Evolutionary conservation across 2,113 vertebrate genomes (phyloP).

Genomic region (Myxocyprinus asiaticus): DNA sequence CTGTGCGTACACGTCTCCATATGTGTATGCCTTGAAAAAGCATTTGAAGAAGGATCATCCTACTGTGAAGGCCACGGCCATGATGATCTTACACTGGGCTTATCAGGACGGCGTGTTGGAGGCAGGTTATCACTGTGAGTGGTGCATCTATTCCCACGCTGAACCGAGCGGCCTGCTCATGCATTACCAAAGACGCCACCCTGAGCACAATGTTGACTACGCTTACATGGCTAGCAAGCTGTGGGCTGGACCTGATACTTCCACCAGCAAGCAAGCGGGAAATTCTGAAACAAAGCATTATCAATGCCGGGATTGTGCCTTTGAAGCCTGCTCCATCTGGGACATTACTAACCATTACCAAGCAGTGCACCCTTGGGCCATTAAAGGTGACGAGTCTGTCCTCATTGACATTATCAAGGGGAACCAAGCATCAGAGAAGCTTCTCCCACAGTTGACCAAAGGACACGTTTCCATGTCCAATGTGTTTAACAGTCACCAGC

Average conservation of each 20-base stretch:
- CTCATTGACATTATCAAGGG: constrained; percentile 95
- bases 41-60: constrained; percentile 98
- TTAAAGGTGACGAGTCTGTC: constrained; percentile 93
- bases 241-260: constrained; percentile 94
- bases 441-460: constrained; percentile 66
- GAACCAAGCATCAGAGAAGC: constrained; percentile 76
- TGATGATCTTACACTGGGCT: constrained; percentile 94
- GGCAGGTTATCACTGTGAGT: constrained; percentile 98
- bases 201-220: constrained; percentile 96
- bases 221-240: constrained; percentile 97
- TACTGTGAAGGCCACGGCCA: constrained; percentile 90
- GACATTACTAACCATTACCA: constrained; percentile 99
- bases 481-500: constrained; percentile 61
- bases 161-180: constrained; percentile 93
- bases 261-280: constrained; percentile 71
- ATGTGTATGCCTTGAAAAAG: constrained; percentile 94
- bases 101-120: constrained; percentile 93
- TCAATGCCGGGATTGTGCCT: constrained; percentile 93
- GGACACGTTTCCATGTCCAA: constrained; percentile 64
- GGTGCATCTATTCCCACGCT: constrained; percentile 95
- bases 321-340: constrained; percentile 96
- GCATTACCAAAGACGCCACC: constrained; percentile 98
- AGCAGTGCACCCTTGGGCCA: constrained; percentile 93
- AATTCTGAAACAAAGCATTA: constrained; percentile 88
- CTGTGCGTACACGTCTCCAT: constrained; percentile 91